Base-by-base conservation (phyloP, 2,797 vertebrate species). In the Botia kubotai region DNA sequence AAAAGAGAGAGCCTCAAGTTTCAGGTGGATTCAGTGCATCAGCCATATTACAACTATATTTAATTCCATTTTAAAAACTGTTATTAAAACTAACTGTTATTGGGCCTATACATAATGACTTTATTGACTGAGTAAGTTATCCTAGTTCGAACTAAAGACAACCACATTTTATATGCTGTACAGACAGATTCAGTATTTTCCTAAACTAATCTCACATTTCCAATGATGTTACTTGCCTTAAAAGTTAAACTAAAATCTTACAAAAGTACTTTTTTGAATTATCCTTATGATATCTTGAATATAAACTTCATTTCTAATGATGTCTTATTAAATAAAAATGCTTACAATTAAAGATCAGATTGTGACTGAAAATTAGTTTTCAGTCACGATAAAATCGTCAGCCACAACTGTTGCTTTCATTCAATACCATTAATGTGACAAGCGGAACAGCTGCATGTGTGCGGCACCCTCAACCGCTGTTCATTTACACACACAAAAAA, bases 401-500 rank as follows among this genome's bases (percentile, higher is more conserved):
- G 23, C 3, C 17, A 52, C 23, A 57, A 53, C 48, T 26, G 50
- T 43, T 67, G 19, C 2, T 19, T 68, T 73, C n/a, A 58, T 57
- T 73, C 10, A 72, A 3, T 23, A 5, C 13, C 17, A 23, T 63
- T 53, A 66, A 65, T 70, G 11, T 17, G 19, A 63, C 14, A 4
- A 23, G 33, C 62, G 53, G 72, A 36, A 48, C 39, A 10, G 75
- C 63, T 17, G 71, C 46, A 69, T 72, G 53, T 72, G 58, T 67
- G 50, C 2, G 0, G 4, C 21, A 60, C 48, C 12, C 72, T 13
- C 62, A 77, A 82, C 79, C 68, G 36, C 8, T 43, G 72, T 6
- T 14, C 26, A 8, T 66, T 82, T 77, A 71, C 79, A 77, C 39
- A 57, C 23, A 62, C 53, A 57, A 70, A 77, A 81, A 43, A 23